Percentiles rank a stretch among this genome's conserved stretches.
Conservation (phyloP, 37 sponge, comb jelly and placozoan genomes). For the Spongia lamella region DNA sequence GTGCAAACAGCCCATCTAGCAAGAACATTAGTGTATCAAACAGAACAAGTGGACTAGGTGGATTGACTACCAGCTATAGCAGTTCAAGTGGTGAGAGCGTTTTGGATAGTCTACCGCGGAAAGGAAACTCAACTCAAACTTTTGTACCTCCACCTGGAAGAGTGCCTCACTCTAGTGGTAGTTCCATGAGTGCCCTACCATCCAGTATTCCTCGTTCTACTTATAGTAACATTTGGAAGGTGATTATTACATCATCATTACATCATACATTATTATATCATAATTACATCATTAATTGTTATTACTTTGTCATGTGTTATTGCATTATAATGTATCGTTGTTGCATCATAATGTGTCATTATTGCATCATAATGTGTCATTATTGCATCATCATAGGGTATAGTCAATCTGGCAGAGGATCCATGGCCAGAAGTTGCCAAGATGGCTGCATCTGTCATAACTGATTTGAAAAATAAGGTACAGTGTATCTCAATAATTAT, state of each 20-base stretch:
- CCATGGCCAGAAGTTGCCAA: conserved; percentile 50
- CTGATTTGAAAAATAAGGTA: conserved; percentile 55
- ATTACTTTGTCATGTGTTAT: no score
- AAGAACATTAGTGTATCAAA: neutral
- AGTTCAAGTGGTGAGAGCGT: conserved; percentile 20
- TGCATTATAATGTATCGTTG: no score
- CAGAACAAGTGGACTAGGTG: no score
- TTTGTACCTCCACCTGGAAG: neutral
- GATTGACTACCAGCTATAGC: conserved; percentile 9
- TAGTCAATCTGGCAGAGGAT: conserved; percentile 60
- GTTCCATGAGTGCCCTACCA: neutral
- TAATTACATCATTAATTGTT: no score
- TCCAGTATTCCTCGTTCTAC: neutral
- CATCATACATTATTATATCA: no score
- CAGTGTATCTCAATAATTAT: no score
- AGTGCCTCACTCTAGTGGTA: neutral
- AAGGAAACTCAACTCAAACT: conserved; percentile 12
- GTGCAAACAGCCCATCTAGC: no score
- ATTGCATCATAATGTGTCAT: no score
- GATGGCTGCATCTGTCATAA: conserved; percentile 46
- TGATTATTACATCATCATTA: neutral
- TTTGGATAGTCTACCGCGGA: conserved; percentile 34
- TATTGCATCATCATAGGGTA: no score
- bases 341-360: no score
- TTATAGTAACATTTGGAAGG: conserved; percentile 28